Conservation (phyloP, 2,888 invertebrate genomes). For the Muschampia plurimacula region DNA sequence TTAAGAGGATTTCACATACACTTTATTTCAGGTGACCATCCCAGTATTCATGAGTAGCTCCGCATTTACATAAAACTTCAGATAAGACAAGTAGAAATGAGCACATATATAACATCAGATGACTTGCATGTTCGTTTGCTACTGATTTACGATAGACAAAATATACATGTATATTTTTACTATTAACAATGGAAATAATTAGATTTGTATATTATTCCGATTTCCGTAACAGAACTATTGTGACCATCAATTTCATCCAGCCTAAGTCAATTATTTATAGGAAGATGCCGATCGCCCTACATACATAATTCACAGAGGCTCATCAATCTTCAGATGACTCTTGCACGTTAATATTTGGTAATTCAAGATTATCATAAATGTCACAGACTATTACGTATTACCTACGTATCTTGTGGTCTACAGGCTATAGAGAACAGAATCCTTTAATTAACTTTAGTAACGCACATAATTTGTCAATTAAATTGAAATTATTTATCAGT, state of each 20-base stretch:
- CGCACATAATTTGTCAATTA: not conserved
- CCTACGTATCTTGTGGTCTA: slow-evolving; percentile 11
- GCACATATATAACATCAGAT: too few species aligned
- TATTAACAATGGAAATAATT: too few species aligned
- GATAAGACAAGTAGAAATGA: too few species aligned
- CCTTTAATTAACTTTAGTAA: slow-evolving; percentile 18
- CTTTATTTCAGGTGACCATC: too few species aligned
- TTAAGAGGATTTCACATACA: too few species aligned
- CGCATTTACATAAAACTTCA: too few species aligned
- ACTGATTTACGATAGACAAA: too few species aligned
- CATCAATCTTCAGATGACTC: slow-evolving; percentile 51
- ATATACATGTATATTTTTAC: too few species aligned
- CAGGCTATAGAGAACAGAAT: slow-evolving; percentile 8
- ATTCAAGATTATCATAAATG: slow-evolving; percentile 47
- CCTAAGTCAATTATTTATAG: slow-evolving; percentile 50
- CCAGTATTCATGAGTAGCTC: too few species aligned
- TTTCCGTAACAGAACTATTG: not conserved
- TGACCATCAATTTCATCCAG: slow-evolving; percentile 29
- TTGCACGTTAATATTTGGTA: slow-evolving; percentile 49
- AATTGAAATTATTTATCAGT: not conserved
- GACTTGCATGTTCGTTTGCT: too few species aligned
- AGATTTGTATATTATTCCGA: not conserved
- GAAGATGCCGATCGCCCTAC: slow-evolving; percentile 47
- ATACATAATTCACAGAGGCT: slow-evolving; percentile 48
- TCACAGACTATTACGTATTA: slow-evolving; percentile 39